Evolutionary conservation across 2,113 vertebrate species (phyloP).

Genomic region (Paradisaea rubra): DNA sequence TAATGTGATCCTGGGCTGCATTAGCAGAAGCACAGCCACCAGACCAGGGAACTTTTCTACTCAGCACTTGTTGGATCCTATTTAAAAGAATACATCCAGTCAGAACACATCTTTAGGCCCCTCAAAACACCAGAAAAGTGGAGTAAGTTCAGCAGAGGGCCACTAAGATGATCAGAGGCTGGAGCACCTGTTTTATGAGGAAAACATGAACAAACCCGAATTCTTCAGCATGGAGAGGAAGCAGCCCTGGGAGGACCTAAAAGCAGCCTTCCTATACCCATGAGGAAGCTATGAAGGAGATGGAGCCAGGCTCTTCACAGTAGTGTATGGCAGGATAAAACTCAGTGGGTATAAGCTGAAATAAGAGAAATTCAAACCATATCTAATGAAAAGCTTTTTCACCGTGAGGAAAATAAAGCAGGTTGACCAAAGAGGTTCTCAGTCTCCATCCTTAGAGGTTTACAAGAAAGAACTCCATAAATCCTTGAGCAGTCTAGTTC

Average conservation of each 20-base stretch:
- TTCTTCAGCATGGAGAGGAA: background rate
- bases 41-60: background rate
- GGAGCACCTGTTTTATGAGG: background rate
- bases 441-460: background rate
- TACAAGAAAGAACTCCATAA: background rate
- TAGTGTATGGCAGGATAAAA: background rate
- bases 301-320: background rate
- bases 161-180: background rate
- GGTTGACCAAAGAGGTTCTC: background rate
- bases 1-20: background rate
- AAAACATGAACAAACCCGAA: background rate
- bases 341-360: background rate
- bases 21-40: background rate
- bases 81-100: background rate
- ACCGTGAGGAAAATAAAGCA: background rate
- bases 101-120: background rate
- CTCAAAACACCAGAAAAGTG: background rate
- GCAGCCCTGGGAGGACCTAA: background rate
- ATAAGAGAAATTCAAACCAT: background rate
- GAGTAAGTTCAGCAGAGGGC: background rate
- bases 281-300: background rate
- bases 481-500: background rate
- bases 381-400: background rate
- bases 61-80: background rate
- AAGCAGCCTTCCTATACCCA: background rate